These are phyloP conservation scores for Silurus meridionalis DNA, from an alignment of 2,113 vertebrate genomes.

Conservation along the genomic window DNA sequence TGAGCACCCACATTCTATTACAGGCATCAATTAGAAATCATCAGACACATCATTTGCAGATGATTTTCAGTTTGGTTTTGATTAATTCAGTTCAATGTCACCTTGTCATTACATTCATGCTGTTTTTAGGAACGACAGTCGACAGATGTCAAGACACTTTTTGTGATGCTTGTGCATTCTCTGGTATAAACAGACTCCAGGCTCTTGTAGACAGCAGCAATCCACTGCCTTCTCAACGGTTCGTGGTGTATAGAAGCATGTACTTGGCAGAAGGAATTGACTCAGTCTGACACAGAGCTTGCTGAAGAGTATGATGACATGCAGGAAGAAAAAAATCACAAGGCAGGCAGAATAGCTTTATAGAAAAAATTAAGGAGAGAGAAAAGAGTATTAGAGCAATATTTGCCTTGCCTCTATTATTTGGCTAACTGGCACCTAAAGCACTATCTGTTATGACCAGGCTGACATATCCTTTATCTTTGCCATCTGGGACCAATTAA, in stretches of 20 bases:
- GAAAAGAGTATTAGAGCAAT: background rate
- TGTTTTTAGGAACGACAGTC: constrained; percentile 5
- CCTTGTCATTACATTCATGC: constrained; percentile 9
- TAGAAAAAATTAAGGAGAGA: background rate
- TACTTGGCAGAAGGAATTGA: background rate
- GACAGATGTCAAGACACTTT: background rate
- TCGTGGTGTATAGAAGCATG: constrained; percentile 13
- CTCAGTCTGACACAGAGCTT: constrained; percentile 6
- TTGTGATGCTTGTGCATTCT: constrained; percentile 24
- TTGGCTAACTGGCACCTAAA: constrained; percentile 15
- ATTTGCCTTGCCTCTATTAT: background rate
- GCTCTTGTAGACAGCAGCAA: constrained; percentile 34
- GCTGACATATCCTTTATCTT: constrained; percentile 11
- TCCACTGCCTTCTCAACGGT: constrained; percentile 1
- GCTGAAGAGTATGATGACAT: background rate
- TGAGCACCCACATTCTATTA: background rate
- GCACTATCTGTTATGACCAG: constrained; percentile 3
- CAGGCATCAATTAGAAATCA: background rate
- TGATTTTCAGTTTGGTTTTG: constrained; percentile 11
- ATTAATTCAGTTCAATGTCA: background rate
- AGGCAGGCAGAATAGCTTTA: background rate
- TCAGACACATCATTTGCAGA: background rate
- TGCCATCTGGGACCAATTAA: constrained; percentile 41
- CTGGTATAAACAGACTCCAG: background rate
- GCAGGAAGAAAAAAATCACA: background rate